A percentile compares a stretch with the other conserved stretches of the same genome.
Conservation (phyloP, 23 tunicate species). For the Styela plicata region DNA sequence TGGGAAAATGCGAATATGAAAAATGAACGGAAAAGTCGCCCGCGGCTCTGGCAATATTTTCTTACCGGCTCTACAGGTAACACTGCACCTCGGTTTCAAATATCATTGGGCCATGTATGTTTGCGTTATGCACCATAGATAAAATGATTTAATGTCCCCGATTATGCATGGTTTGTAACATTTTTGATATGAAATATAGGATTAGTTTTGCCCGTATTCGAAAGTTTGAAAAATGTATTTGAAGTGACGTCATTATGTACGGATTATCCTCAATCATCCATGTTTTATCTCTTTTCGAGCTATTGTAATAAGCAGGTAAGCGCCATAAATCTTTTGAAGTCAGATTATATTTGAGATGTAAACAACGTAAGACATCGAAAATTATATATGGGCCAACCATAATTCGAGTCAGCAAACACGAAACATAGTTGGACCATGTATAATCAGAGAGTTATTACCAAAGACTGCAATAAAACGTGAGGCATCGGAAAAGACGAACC, state of each 20-base stretch:
- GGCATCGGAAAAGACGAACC: neutral
- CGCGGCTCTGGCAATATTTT: neutral
- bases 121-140: neutral
- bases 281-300: too few relatives aligned
- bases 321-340: neutral
- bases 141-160: neutral
- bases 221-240: neutral
- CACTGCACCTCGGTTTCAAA: neutral
- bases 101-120: neutral
- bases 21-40: neutral
- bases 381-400: too few relatives aligned
- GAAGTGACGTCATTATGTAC: too few relatives aligned
- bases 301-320: neutral
- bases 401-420: too few relatives aligned
- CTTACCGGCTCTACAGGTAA: neutral
- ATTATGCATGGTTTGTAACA: neutral
- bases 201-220: neutral
- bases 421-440: too few relatives aligned
- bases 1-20: neutral
- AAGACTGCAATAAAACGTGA: neutral
- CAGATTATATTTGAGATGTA: neutral
- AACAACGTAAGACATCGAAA: too few relatives aligned
- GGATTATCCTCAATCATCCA: too few relatives aligned
- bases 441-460: too few relatives aligned
- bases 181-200: neutral